A percentile compares a stretch with the other conserved stretches of the same genome.
phyloP scores from a whole-genome alignment of 2,888 invertebrate species.

The Stenotaenia linearis region DNA sequence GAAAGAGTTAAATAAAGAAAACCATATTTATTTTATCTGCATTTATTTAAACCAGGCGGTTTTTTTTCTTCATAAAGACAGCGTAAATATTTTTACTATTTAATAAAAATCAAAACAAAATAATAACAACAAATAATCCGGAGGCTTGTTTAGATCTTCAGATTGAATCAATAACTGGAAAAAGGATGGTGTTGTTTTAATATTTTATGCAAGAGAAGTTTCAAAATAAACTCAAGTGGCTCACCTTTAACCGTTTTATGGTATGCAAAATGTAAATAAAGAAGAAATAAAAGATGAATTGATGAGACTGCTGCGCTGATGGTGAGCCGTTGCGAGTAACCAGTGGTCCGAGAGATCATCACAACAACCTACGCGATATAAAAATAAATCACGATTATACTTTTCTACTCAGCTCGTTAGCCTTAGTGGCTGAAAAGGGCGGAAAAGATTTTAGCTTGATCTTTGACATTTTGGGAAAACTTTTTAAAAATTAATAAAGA shows the following conservation, averaged over 20 bases:
- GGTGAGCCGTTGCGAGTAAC: slow-evolving; percentile 46
- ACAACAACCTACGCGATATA: slow-evolving; percentile 43
- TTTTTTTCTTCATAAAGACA: not conserved
- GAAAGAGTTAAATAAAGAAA: not conserved
- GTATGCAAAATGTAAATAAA: slow-evolving; percentile 53
- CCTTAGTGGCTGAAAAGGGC: no score
- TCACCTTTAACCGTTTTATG: slow-evolving; percentile 49
- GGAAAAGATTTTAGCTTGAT: no score
- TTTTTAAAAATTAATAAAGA: not conserved
- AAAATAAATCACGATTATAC: not conserved
- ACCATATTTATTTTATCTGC: not conserved
- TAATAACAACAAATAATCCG: not conserved
- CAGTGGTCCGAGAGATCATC: slow-evolving; percentile 45
- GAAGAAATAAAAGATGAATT: slow-evolving; percentile 48
- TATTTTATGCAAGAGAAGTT: not conserved
- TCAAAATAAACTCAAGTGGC: not conserved
- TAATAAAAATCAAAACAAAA: not conserved
- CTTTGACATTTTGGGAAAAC: not conserved
- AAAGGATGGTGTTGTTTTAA: not conserved
- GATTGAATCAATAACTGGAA: slow-evolving; percentile 14
- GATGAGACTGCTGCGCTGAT: slow-evolving; percentile 44
- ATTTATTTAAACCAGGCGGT: not conserved
- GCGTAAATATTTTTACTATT: not conserved
- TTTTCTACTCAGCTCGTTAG: not conserved
- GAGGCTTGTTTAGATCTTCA: not conserved